Evolutionary conservation across 2,888 invertebrate genomes (phyloP), one percentile per base, ranked within the genome.

Genomic region (Polydrusus cervinus): DNA sequence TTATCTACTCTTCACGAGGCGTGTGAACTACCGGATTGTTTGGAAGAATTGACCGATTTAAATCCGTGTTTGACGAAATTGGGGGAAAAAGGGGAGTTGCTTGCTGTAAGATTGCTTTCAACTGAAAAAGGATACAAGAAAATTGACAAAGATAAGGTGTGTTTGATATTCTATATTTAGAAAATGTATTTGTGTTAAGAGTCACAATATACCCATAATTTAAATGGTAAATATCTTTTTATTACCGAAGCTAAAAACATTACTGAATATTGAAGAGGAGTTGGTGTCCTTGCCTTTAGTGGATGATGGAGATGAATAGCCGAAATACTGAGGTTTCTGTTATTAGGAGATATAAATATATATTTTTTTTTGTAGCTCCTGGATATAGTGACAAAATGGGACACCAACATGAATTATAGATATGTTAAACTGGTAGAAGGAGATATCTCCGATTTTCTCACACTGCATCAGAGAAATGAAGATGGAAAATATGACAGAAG

Each of bases 351-450:
- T 25, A 25, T 25, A 25, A 25, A 1, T 1, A 25, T 25, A 25
- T 25, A n/a, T n/a, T n/a, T n/a, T n/a, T 93, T 45, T n/a, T 60
- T 67, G 10, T n/a, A 76, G 76, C 9, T 76, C 7, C 25, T 72
- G 68, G 66, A 65, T 16, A 14, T 72, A 45, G 71, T 69, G 43
- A 18, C 51, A 1, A 77, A 70, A 64, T 78, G 78, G 78, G 74
- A 74, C 55, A 57, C 62, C 8, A 18, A 67, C 13, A 75, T 78
- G 75, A 75, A 75, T 40, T 93, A 92, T 85, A 91, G 95, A 81
- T 99, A 99, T 88, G 96, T 97, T 3, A 91, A 94, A 11, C 88
- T 97, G 34, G 93, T 98, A 40, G 99, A 99, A 86, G 94, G 95
- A 64, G 92, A 94, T 79, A 92, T 97, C 80, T 95, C 97, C 84